Evolutionary conservation across 2,113 vertebrate genomes (phyloP).

Genomic region (Murina feae): DNA sequence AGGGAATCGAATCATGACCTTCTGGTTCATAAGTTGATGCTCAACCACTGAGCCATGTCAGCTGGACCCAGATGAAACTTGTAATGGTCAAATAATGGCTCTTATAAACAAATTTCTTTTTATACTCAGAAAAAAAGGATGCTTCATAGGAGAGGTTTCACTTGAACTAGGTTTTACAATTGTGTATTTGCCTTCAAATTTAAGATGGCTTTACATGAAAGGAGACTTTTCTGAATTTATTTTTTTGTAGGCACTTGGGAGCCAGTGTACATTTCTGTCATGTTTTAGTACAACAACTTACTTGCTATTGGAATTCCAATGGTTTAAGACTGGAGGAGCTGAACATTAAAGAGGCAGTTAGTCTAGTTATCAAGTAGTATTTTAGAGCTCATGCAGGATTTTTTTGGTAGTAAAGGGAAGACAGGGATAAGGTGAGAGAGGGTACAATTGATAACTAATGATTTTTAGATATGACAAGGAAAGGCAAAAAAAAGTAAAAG

Average conservation of each 20-base stretch:
- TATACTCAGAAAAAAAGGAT: not conserved
- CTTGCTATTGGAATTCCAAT: not conserved
- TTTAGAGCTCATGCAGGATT: not conserved
- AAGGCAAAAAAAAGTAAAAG: not conserved
- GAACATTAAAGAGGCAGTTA: not conserved
- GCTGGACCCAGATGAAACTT: not conserved
- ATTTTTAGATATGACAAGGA: not conserved
- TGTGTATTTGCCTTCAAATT: not conserved
- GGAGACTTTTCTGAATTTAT: not conserved
- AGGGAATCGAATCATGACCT: too few relatives aligned
- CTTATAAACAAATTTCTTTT: not conserved
- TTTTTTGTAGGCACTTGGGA: not conserved
- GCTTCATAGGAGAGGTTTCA: not conserved
- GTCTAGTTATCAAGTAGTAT: not conserved
- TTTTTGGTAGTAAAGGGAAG: not conserved
- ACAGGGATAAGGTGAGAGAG: not conserved
- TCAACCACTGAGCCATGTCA: too few relatives aligned
- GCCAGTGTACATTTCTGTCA: not conserved
- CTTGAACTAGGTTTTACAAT: not conserved
- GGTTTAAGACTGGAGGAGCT: not conserved
- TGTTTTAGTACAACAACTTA: not conserved
- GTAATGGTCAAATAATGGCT: not conserved
- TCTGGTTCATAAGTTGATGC: too few relatives aligned
- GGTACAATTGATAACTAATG: not conserved
- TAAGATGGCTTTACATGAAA: not conserved